A percentile compares a stretch with the other conserved stretches of the same genome.
Evolutionary conservation across 2,888 invertebrate species (phyloP).

Genomic region (Petrophora chlorosata): DNA sequence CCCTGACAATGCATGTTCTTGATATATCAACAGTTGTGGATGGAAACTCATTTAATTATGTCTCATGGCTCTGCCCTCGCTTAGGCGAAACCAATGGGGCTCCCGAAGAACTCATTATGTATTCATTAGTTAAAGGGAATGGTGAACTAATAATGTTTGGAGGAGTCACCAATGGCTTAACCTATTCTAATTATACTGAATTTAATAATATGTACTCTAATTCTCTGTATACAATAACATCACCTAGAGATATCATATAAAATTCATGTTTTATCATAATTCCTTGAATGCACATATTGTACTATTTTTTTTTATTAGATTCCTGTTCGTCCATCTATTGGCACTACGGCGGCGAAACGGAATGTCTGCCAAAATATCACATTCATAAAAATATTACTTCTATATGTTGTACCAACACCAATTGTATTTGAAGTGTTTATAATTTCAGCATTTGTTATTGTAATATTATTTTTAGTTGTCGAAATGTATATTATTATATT

Average conservation of each 20-base stretch:
- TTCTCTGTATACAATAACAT: slow-evolving; percentile 89
- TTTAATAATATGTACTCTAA: slow-evolving; percentile 88
- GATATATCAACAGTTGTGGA: slow-evolving; percentile 90
- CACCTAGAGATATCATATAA: slow-evolving; percentile 88
- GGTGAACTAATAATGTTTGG: slow-evolving; percentile 98
- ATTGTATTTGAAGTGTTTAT: slow-evolving; percentile 2
- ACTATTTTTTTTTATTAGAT: no score
- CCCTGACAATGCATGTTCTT: slow-evolving; percentile 92
- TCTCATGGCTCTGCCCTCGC: slow-evolving; percentile 88
- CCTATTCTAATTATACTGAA: slow-evolving; percentile 83
- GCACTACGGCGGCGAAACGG: no score
- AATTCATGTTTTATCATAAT: slow-evolving; percentile 14
- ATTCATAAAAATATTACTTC: no score
- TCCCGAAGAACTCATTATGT: slow-evolving; percentile 95
- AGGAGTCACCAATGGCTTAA: slow-evolving; percentile 93
- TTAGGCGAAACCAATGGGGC: slow-evolving; percentile 86
- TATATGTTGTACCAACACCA: slow-evolving; percentile 3
- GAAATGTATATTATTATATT: slow-evolving; percentile 1
- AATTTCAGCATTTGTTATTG: slow-evolving; percentile 10
- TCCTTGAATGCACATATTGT: slow-evolving; percentile 3
- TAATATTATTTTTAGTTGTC: neutral
- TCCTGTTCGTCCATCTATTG: no score
- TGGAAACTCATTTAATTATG: slow-evolving; percentile 85
- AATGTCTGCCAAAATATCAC: no score
- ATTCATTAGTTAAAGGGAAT: slow-evolving; percentile 94